Conservation (phyloP, 2,888 invertebrate genomes). For the Philhelius pedissequus region DNA sequence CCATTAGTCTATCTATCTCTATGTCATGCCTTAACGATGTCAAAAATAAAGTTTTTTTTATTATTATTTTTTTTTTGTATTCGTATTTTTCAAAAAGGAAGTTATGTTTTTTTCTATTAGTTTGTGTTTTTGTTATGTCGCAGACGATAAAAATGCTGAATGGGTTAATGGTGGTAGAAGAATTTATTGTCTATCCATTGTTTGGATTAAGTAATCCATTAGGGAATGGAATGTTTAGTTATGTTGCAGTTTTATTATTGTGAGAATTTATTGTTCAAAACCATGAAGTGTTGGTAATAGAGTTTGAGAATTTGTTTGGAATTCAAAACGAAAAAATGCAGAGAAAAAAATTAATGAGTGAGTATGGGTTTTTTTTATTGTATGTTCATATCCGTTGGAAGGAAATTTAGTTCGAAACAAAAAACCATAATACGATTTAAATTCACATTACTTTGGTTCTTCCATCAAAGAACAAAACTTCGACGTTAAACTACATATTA, state of each 20-base stretch:
- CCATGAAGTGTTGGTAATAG: neutral
- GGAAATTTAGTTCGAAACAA: neutral
- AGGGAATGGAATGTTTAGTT: slow-evolving; percentile 34
- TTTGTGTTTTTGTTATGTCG: slow-evolving; percentile 11
- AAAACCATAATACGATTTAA: too few relatives aligned
- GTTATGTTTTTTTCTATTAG: neutral
- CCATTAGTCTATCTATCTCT: slow-evolving; percentile 57
- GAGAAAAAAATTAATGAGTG: neutral
- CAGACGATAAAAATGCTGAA: slow-evolving; percentile 48
- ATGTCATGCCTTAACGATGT: slow-evolving; percentile 25
- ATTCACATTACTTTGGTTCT: too few relatives aligned
- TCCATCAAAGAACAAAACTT: too few relatives aligned
- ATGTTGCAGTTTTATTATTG: slow-evolving; percentile 14
- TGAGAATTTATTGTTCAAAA: slow-evolving; percentile 10
- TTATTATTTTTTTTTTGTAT: neutral
- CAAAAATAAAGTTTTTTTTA: slow-evolving; percentile 7
- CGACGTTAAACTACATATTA: too few relatives aligned
- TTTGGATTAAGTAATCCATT: slow-evolving; percentile 57
- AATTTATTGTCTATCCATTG: slow-evolving; percentile 55
- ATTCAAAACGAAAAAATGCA: neutral
- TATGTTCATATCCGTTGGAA: neutral
- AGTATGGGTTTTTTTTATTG: neutral
- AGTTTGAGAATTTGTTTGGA: neutral
- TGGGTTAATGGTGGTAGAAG: slow-evolving; percentile 18
- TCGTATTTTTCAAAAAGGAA: neutral